phyloP scores from a whole-genome alignment of 2,888 invertebrate species.

The Agrochola circellaris region DNA sequence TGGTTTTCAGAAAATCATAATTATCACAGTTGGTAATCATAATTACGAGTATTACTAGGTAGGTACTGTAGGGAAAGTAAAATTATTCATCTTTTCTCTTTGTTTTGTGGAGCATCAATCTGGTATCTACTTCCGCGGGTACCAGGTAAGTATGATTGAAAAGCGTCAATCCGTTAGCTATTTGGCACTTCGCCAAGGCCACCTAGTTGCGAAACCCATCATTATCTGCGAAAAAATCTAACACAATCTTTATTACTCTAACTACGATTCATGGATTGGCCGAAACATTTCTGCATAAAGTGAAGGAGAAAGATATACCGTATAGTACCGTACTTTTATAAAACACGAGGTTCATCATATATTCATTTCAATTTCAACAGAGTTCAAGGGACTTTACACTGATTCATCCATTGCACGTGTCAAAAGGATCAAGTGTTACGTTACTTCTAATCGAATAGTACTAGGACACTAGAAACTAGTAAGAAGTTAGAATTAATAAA shows the following conservation, averaged over 20 bases:
- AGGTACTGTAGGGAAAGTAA: neutral
- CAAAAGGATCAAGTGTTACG: conserved; percentile 54
- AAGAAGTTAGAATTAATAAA: conserved; percentile 22
- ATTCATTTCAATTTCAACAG: conserved; percentile 9
- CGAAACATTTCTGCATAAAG: neutral
- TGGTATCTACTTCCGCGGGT: conserved; percentile 62
- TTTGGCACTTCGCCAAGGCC: conserved; percentile 50
- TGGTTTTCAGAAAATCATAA: neutral
- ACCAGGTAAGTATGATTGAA: conserved; percentile 55
- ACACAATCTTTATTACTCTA: conserved; percentile 29
- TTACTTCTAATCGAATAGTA: conserved; percentile 60
- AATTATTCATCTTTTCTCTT: conserved; percentile 1
- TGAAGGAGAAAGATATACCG: conserved; percentile 13
- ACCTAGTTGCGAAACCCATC: conserved; percentile 45
- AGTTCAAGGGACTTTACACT: conserved; percentile 22
- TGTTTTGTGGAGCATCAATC: conserved; percentile 56
- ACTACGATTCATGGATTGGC: neutral
- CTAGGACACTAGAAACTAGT: conserved; percentile 47
- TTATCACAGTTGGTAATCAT: neutral
- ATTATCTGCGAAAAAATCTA: conserved; percentile 26
- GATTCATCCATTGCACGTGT: conserved; percentile 8
- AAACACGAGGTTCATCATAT: neutral
- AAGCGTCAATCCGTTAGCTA: conserved; percentile 37
- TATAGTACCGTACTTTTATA: neutral
- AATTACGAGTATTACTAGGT: too few relatives aligned